Base-by-base conservation (phyloP, 2,888 invertebrate species). In the Glaucopsyche alexis region DNA sequence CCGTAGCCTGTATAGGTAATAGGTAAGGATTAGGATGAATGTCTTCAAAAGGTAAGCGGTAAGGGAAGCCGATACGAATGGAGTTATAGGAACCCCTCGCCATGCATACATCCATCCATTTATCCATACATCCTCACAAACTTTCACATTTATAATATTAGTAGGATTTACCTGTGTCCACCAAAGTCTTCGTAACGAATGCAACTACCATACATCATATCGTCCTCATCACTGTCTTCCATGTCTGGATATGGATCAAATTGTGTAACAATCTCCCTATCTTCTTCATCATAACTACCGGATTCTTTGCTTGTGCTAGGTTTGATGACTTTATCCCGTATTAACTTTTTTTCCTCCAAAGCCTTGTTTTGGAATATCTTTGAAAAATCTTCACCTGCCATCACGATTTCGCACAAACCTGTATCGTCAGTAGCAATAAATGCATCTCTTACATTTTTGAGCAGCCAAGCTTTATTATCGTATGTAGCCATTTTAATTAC, bases 381-480 rank as follows among this genome's bases (percentile, higher is more conserved):
- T 73, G 96, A 96, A 80, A 96, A 94, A 88, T 97, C 95, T 85
- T 98, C 97, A 73, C 96, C 96, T 49, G 96, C 94, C 96, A 98
- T 98, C 72, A 98, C 96, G 82, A 96, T 95, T 88, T 99, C 98
- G 87, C 98, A 98, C 94, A 98, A 96, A 74, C 98, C 97, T 80
- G 98, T 98, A 88, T 99, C 98, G 91, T 99, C 99, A 38, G 98
- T 97, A 40, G 98, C 97, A 84, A 99, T 97, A 89, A 98, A 99
- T 11, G 98, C 98, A 88, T 98, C 98, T 74, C 98, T 94, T 78
- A 99, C 97, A 88, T 98, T 98, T 75, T 98, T 97, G 72, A 99
- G 94, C 70, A 99, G 94, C 96, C 98, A 99, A 81, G 96, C 96
- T 87, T 96, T 96, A 89, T 99, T 98, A 87, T 99, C 98, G 88